These are phyloP conservation scores for Basileuterus tristriatus DNA, from an alignment of 2,797 vertebrate genomes.

Conservation along the genomic window DNA sequence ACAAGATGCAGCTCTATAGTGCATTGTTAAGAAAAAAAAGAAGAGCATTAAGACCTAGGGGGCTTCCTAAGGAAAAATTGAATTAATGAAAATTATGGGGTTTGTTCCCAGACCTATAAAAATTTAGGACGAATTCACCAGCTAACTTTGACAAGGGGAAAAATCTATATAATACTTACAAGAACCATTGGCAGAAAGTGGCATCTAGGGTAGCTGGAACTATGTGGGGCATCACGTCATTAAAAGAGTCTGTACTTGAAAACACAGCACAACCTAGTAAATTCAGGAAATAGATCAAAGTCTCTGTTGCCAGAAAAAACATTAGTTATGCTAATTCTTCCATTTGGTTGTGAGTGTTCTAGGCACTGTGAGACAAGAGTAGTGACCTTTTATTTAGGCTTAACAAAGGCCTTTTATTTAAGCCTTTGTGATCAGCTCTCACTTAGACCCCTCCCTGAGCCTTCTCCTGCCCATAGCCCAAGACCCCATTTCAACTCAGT, in stretches of 20 bases:
- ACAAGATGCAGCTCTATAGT: neutral
- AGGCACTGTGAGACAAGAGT: neutral
- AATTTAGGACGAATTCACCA: neutral
- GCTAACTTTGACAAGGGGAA: neutral
- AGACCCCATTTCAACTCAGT: neutral
- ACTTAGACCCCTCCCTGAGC: rapidly evolving
- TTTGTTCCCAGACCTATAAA: neutral
- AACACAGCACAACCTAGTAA: neutral
- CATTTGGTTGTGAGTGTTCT: neutral
- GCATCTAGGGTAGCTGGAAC: neutral
- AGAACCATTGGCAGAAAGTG: neutral
- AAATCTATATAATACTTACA: neutral
- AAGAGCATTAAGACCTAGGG: neutral
- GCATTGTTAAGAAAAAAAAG: neutral
- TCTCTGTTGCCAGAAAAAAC: neutral
- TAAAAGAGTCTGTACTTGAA: neutral
- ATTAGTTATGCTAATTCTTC: neutral
- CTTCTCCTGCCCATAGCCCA: neutral
- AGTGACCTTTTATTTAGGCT: neutral
- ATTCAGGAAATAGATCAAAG: neutral
- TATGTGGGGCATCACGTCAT: neutral
- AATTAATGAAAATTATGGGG: neutral
- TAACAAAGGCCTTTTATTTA: neutral
- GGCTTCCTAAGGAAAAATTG: neutral
- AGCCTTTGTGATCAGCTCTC: neutral